Evolutionary conservation across 2,888 invertebrate species (phyloP).

Genomic region (Boloria selene): DNA sequence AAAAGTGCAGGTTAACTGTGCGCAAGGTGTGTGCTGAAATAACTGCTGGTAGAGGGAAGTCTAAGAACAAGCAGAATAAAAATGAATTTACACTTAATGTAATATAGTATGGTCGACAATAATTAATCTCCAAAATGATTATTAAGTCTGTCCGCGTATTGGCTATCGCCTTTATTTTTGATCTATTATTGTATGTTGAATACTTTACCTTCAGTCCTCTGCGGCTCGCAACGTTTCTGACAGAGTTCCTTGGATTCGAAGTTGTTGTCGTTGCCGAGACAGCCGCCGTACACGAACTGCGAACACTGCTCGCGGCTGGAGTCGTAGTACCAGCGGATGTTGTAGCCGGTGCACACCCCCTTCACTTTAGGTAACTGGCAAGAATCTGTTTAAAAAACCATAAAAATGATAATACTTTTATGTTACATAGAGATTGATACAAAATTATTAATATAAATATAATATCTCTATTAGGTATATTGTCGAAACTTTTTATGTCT

Average conservation of each 20-base stretch:
- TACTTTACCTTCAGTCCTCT: constrained; percentile 80
- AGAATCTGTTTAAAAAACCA: constrained; percentile 75
- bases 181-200: background rate
- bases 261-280: constrained; percentile 95
- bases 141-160: too few species aligned
- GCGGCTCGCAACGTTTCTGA: constrained; percentile 85
- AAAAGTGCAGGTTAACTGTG: too few species aligned
- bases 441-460: background rate
- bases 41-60: too few species aligned
- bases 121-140: too few species aligned
- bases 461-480: too few species aligned
- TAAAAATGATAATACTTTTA: constrained; percentile 6
- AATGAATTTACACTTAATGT: too few species aligned
- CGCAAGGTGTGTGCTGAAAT: too few species aligned
- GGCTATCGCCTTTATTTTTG: too few species aligned
- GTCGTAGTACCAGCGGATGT: constrained; percentile 93
- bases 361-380: constrained; percentile 91
- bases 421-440: background rate
- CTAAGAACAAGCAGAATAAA: too few species aligned
- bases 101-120: too few species aligned
- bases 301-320: constrained; percentile 87
- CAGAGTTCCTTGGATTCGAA: constrained; percentile 91
- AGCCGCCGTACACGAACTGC: constrained; percentile 95
- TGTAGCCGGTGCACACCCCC: constrained; percentile 91
- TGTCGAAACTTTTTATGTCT: too few species aligned